These are phyloP conservation scores for Heliconius aoede DNA, from an alignment of 2,888 invertebrate genomes.

Conservation along the genomic window DNA sequence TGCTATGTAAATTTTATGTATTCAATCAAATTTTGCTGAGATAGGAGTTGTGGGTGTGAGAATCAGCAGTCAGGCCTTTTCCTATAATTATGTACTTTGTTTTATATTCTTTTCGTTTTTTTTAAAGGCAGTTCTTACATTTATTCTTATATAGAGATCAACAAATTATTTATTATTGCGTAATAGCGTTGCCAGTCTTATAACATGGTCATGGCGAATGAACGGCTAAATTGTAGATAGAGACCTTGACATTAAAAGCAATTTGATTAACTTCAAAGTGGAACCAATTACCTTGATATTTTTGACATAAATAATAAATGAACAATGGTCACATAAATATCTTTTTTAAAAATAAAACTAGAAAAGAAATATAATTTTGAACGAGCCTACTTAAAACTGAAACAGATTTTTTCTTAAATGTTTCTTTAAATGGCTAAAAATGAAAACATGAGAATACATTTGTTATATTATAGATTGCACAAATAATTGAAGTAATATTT, in stretches of 20 bases:
- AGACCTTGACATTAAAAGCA: slow-evolving; percentile 39
- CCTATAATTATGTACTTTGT: not conserved
- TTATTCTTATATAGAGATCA: not conserved
- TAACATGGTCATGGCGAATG: slow-evolving; percentile 36
- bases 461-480: no score
- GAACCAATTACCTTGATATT: slow-evolving; percentile 22
- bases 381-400: not conserved
- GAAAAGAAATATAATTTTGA: not conserved
- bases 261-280: slow-evolving; percentile 20
- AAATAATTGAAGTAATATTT: no score
- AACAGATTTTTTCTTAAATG: no score
- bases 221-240: slow-evolving; percentile 35
- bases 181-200: slow-evolving; percentile 22
- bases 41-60: not conserved
- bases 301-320: slow-evolving; percentile 4
- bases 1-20: slow-evolving; percentile 47
- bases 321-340: not conserved
- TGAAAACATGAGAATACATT: no score
- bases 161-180: slow-evolving; percentile 26
- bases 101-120: not conserved
- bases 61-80: slow-evolving; percentile 8
- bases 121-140: not conserved
- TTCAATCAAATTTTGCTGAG: slow-evolving; percentile 26
- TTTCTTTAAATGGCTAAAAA: no score
- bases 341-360: not conserved